Base-by-base conservation (phyloP, 2,113 vertebrate genomes). In the Gymnogyps californianus region DNA sequence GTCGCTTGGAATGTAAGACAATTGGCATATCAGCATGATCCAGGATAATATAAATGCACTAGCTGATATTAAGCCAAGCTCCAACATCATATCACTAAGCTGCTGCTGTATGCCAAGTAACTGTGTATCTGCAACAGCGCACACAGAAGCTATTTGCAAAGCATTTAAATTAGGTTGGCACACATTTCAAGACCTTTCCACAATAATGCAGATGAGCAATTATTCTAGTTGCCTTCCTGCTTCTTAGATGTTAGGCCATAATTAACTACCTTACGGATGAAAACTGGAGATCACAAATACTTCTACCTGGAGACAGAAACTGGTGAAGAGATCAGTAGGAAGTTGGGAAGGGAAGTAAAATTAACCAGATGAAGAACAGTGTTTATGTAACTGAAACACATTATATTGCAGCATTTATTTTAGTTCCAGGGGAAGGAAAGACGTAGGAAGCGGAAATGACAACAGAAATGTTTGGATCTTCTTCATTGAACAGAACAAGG, bases 1-100 rank as follows among this genome's bases (percentile, higher is more conserved):
- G 62, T 80, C 87, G 66, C 70, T 55, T 67, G 59, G 79, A 93
- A 93, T 47, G 64, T 83, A 70, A 92, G 76, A 83, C 88, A 96
- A 95, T 34, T 90, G 79, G 42, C n/a, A 28, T 86, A 92, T 58
- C 71, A 93, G 82, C 88, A 51, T 78, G 66, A 94, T 77, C 71
- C 67, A 38, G 55, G 58, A 92, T 55, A 92, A 93, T 57, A 92
- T 93, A 89, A 89, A 92, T 46, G 67, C 22, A 89, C 16, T 32
- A 69, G 22, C 0, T 93, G 80, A 95, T 94, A 86, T 72, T 34
- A 87, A 81, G 84, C 80, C 36, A 46, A 74, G 51, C 18, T 87
- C 49, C 66, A 85, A 57, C 47, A 90, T 47, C 25, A 1, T 42
- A 80, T 19, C 44, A 49, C 74, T 78, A 42, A 47, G 18, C 47